Evolutionary conservation across 2,888 invertebrate species (phyloP), one percentile per base, ranked within the genome.

Genomic region (Spilosoma lubricipeda): DNA sequence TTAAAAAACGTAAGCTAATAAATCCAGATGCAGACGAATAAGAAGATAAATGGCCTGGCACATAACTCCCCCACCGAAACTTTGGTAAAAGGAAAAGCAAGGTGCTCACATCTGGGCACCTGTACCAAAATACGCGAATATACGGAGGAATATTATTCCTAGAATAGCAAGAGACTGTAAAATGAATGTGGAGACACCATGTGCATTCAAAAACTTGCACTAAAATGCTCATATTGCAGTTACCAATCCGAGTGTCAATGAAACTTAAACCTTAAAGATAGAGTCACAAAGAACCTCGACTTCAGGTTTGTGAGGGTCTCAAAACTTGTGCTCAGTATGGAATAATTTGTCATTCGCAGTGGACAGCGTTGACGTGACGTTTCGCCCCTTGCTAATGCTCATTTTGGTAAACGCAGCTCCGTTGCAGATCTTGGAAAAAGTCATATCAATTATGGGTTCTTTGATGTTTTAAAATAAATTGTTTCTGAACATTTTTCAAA

Each of bases 141-240:
- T 92, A 93, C 92, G 91, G 89, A 87, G 89, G 91, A 92, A 93
- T 92, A 94, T 91, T 90, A 92, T 95, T 95, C 95, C 94, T 95
- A 94, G 95, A 95, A 95, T 95, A 95, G 95, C 95, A 93, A 86
- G 94, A 94, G 95, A 94, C 94, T 93, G 94, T 94, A 94, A 95
- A 95, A 95, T 94, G 94, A 93, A 94, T 86, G 90, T 87, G 91
- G 90, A 90, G 91, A 92, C 91, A 93, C 91, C 94, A 94, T 93
- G 91, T 94, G 95, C 93, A 91, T 91, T 91, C 93, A 92, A 93
- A 95, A 94, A 90, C 89, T 89, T 89, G 85, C 80, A 80, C 84
- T 75, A 75, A 81, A 90, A 88, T 89, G 82, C 78, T 81, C 85
- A 84, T 78, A 76, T 74, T 82, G 82, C 77, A 71, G 72, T 77